Evolutionary conservation across 2,888 invertebrate species (phyloP).

Genomic region (Mesochorus sp.): DNA sequence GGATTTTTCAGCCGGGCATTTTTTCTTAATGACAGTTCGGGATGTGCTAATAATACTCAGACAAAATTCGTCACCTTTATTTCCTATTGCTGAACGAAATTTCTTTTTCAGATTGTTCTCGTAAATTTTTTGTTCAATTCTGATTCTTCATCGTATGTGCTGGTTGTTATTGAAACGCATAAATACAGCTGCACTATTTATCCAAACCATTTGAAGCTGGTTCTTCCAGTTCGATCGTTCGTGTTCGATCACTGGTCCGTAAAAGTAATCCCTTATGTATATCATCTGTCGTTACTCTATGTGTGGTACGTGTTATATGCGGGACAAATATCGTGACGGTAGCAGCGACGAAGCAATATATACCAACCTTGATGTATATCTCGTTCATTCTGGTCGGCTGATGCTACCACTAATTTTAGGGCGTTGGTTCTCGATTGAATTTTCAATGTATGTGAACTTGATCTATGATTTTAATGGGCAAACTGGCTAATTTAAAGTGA

Average conservation of each 20-base stretch:
- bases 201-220: neutral
- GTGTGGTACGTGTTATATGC: neutral
- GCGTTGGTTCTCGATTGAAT: constrained; percentile 28
- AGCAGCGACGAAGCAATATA: neutral
- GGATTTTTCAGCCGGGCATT: too few relatives aligned
- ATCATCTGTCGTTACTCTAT: neutral
- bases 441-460: neutral
- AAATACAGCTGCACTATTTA: neutral
- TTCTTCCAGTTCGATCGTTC: constrained; percentile 45
- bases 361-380: neutral
- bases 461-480: neutral
- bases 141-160: constrained; percentile 1
- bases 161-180: constrained; percentile 20
- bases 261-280: constrained; percentile 16
- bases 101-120: neutral
- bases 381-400: neutral
- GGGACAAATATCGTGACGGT: constrained; percentile 10
- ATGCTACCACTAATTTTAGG: neutral
- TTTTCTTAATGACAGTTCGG: too few relatives aligned
- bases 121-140: neutral
- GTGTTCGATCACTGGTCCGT: constrained; percentile 28
- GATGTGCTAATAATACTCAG: too few relatives aligned
- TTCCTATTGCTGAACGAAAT: neutral
- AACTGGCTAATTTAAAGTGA: neutral
- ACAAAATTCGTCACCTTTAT: neutral